Base-by-base conservation (phyloP, 2,113 vertebrate species). In the Mandrillus leucophaeus region DNA sequence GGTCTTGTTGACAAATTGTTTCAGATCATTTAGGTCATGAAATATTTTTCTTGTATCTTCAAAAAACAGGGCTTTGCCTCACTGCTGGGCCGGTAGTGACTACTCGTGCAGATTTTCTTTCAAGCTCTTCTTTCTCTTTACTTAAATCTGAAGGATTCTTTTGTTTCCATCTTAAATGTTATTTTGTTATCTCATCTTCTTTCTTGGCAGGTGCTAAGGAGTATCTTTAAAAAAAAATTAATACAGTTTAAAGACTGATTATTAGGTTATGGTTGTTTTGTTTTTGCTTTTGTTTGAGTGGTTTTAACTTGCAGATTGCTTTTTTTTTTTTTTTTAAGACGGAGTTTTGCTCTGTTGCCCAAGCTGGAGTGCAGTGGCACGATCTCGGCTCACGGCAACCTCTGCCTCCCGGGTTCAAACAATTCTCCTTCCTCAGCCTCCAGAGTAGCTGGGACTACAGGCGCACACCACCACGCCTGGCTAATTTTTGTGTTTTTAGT, bases 131-230 rank as follows among this genome's bases (percentile, higher is more conserved):
- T 88, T 93, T 88, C 82, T 87, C 76, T 66, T 93, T 30, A 66
- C 61, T 61, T 79, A 73, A 96, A 93, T 93, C 90, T 92, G 82
- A 95, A 93, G 27, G 61, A 40, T 84, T 93, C 82, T 95, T 95
- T 93, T 93, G 90, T 97, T 52, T 79, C 61, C 61, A 83, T 83
- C 78, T 93, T 66, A 91, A 90, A 75, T 96, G 90, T 91, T 91
- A 91, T 84, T 27, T 14, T 64, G 61, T 64, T 64, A 6, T 64
- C 75, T 61, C 75, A 18, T 88, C 52, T 89, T 92, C 80, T 82
- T 81, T 91, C 72, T 95, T 95, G 95, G 87, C 82, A 75, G 38
- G 40, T 64, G 23, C 48, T 84, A 40, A 84, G 40, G 45, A 66
- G 45, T 95, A 80, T 95, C 70, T 92, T 73, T 64, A 64, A 64